Evolutionary conservation across 2,113 vertebrate genomes (phyloP).

Genomic region (rabbit (Oryctolagus cuniculus)): mOryCun1.1 NC_091438.1:43885501-43886000

Average conservation of each 20-base stretch:
- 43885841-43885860: accelerated
- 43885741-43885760: neutral
- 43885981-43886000: neutral
- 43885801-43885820: neutral
- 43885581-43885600: neutral
- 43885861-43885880: neutral
- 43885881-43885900: neutral
- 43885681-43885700: neutral
- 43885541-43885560: constrained; percentile 16
- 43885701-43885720: accelerated
- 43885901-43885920: neutral
- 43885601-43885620: neutral
- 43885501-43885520: constrained; percentile 25
- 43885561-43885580: neutral
- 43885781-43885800: neutral
- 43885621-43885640: accelerated
- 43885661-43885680: neutral
- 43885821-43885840: neutral
- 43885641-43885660: accelerated
- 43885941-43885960: neutral
- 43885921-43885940: neutral
- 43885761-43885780: neutral
- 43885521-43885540: constrained; percentile 24
- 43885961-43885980: neutral
- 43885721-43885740: neutral